Evolutionary conservation across 2,113 vertebrate species (phyloP).

Genomic region (Cebus imitator): DNA sequence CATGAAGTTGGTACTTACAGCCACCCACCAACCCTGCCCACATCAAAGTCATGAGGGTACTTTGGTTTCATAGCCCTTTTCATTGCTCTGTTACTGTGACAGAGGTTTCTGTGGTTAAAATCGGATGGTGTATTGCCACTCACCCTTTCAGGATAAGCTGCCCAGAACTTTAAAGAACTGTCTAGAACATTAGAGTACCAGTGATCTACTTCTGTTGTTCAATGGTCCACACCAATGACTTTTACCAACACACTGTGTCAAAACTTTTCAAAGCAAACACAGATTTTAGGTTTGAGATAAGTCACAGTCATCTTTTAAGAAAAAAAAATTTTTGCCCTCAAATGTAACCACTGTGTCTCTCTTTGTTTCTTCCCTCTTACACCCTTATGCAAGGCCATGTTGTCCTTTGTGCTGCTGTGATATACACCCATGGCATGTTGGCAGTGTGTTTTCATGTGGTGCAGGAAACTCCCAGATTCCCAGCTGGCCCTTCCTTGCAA

Average conservation of each 20-base stretch:
- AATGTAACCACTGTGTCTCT: background rate
- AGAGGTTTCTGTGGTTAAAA: slow-evolving; percentile 74
- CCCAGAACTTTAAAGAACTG: slow-evolving; percentile 31
- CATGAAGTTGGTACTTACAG: slow-evolving; percentile 2
- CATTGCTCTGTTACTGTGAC: slow-evolving; percentile 37
- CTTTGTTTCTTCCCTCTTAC: slow-evolving; percentile 7
- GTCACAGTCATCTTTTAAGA: slow-evolving; percentile 36
- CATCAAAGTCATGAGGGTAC: slow-evolving; percentile 62
- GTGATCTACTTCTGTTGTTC: slow-evolving; percentile 17
- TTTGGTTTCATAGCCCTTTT: slow-evolving; percentile 54
- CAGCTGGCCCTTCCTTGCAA: slow-evolving; percentile 24
- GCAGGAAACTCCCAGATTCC: slow-evolving; percentile 28
- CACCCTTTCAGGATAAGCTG: slow-evolving; percentile 28
- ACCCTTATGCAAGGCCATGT: background rate
- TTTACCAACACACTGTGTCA: background rate
- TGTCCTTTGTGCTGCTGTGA: slow-evolving; percentile 15
- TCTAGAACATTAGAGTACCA: background rate
- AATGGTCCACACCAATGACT: background rate
- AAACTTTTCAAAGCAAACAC: background rate
- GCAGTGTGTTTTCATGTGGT: background rate
- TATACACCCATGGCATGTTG: background rate
- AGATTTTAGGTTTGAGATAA: slow-evolving; percentile 13
- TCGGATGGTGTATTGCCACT: background rate
- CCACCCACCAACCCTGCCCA: slow-evolving; percentile 52
- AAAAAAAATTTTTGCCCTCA: background rate